A percentile compares a stretch with the other conserved stretches of the same genome.
Evolutionary conservation across 2,888 invertebrate species (phyloP).

Genomic region (Agapetus fuscipes): DNA sequence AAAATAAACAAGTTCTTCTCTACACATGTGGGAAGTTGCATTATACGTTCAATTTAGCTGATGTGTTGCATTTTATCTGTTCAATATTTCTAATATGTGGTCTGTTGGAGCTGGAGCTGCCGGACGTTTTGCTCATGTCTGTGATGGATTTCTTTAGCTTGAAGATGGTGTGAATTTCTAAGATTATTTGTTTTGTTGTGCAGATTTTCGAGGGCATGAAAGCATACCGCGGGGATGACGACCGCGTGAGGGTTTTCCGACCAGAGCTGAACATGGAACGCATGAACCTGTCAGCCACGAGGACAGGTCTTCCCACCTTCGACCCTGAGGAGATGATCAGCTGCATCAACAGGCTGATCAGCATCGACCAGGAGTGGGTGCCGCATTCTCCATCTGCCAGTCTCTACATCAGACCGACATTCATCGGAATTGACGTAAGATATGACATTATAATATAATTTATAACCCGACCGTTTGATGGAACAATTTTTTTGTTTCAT

Average conservation of each 20-base stretch:
- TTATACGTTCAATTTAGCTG: no score
- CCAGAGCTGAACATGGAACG: conserved; percentile 92
- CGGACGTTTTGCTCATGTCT: no score
- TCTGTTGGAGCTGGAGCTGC: no score
- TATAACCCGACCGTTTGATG: no score
- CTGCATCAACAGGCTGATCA: conserved; percentile 74
- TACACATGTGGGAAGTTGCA: no score
- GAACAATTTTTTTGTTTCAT: no score
- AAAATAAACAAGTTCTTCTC: no score
- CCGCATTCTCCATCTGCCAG: conserved; percentile 85
- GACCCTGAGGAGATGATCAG: conserved; percentile 76
- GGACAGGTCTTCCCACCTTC: conserved; percentile 84
- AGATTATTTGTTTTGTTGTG: conserved; percentile 24
- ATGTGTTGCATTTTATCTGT: no score
- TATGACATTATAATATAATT: no score
- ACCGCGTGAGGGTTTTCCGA: conserved; percentile 86
- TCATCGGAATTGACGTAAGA: conserved; percentile 94
- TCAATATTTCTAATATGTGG: no score
- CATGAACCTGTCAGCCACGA: conserved; percentile 77
- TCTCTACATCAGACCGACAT: conserved; percentile 90
- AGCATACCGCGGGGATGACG: conserved; percentile 89
- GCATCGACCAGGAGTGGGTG: conserved; percentile 96
- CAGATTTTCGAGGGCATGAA: conserved; percentile 98
- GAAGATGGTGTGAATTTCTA: no score
- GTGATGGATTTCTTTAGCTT: no score